phyloP scores from a whole-genome alignment of 2,888 invertebrate genomes.

The Epinotia ramella region DNA sequence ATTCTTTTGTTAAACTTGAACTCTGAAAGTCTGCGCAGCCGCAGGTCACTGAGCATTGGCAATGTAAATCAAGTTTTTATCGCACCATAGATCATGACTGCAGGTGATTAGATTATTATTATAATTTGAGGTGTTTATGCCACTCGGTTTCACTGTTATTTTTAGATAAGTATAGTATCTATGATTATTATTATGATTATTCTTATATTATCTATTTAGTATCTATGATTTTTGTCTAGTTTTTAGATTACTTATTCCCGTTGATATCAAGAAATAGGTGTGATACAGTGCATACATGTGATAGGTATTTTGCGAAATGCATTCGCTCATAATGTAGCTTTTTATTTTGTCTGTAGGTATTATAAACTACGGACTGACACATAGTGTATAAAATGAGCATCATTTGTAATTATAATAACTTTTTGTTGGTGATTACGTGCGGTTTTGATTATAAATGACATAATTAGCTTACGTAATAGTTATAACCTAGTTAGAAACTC shows the following conservation, averaged over 20 bases:
- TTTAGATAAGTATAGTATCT: not conserved
- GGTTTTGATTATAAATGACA: conserved; percentile 18
- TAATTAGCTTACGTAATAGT: conserved; percentile 32
- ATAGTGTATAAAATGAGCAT: not conserved
- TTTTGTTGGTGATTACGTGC: conserved; percentile 27
- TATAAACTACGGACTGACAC: conserved; percentile 2
- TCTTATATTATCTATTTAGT: too few relatives aligned
- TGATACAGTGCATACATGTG: too few relatives aligned
- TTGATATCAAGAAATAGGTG: too few relatives aligned
- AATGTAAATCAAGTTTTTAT: conserved; percentile 59
- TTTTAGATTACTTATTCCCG: not conserved
- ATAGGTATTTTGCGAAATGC: not conserved
- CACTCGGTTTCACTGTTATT: not conserved
- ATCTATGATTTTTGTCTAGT: not conserved
- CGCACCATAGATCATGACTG: conserved; percentile 48
- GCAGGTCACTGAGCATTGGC: conserved; percentile 62
- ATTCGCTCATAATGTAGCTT: not conserved
- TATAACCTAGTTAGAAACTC: not conserved
- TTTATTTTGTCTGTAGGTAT: not conserved
- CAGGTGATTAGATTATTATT: conserved; percentile 38
- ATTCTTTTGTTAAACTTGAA: conserved; percentile 58
- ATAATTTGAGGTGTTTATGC: conserved; percentile 18
- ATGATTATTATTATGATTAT: too few relatives aligned
- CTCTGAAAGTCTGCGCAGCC: conserved; percentile 51
- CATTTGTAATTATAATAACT: conserved; percentile 27